phyloP scores from a whole-genome alignment of 53 echinoderm and acorn worm species.

The Arbacia lixula region DNA sequence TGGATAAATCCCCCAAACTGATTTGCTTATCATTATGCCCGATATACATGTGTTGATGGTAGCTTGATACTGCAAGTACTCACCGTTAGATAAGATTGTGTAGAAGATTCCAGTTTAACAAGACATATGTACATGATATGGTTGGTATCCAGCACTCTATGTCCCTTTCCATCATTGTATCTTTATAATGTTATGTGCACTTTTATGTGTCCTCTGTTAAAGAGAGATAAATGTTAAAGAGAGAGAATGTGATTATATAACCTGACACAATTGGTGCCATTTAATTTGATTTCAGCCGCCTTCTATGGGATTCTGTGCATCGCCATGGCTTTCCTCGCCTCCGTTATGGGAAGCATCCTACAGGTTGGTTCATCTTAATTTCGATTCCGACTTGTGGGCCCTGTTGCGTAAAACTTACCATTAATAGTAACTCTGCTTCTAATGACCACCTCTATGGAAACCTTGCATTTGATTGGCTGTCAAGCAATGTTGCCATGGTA shows the following conservation, averaged over 20 bases:
- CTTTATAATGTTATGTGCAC: background rate
- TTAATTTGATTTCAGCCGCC: conserved; percentile 65
- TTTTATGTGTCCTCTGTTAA: background rate
- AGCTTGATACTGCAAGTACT: no score
- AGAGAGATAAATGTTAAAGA: background rate
- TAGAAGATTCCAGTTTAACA: no score
- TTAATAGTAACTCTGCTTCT: no score
- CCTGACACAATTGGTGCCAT: background rate
- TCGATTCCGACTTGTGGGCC: background rate
- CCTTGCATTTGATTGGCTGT: no score
- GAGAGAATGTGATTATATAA: background rate
- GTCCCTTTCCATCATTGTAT: background rate
- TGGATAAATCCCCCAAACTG: no score
- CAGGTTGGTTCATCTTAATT: conserved; percentile 65
- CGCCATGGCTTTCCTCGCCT: conserved; percentile 92
- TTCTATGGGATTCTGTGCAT: conserved; percentile 78
- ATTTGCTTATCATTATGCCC: no score
- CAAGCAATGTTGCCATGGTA: no score
- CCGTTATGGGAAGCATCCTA: conserved; percentile 81
- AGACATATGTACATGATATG: no score
- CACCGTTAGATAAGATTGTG: no score
- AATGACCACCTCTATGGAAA: no score
- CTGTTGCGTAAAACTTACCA: no score
- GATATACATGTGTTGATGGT: no score
- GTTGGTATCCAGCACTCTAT: background rate